Evolutionary conservation across 1,140 invertebrate species (phyloP), one percentile per base, ranked within the genome.

Genomic region (Conus betulinus): DNA sequence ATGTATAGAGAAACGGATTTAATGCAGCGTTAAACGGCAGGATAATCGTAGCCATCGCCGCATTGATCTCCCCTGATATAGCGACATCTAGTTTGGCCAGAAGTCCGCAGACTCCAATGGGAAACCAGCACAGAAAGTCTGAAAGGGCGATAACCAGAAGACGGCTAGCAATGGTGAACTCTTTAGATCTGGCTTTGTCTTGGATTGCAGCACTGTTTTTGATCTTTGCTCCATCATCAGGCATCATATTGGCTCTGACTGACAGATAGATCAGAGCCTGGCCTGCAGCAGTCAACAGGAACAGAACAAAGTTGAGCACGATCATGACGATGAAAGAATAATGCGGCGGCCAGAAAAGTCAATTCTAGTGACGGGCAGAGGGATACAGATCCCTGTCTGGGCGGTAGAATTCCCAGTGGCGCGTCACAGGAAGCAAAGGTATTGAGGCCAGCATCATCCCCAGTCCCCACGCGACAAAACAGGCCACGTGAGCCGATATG

Each of bases 121-220:
- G 81, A 23, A 82, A 82, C 81, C 81, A 82, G 81, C 81, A 82
- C 81, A 82, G 51, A 51, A 82, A 82, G 81, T 82, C 81, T 23
- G 81, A 82, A 51, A 82, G 5, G 81, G 81, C 81, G 10, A 82
- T 55, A 6, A 51, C 10, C n/a, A 82, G n/a, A 23, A 82, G 81
- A 57, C 81, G 81, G 20, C 81, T 51, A 20, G 81, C 81, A 10
- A 82, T 55, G 51, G 51, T 82, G 17, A 10, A 3, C 8, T 82
- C 81, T 15, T 82, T 53, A 52, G 81, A 82, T 23, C 52, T 53
- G 17, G 17, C 20, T 25, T 5, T 55, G 51, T 23, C 20, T 5
- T 82, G 6, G 11, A 6, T 52, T 7, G 17, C 27, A 8, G 13
- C 55, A 13, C 13, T 71, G 67, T 71, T 17, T 71, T 71, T 71